phyloP scores from a whole-genome alignment of 2,888 invertebrate genomes.

The Geotrupes spiniger region DNA sequence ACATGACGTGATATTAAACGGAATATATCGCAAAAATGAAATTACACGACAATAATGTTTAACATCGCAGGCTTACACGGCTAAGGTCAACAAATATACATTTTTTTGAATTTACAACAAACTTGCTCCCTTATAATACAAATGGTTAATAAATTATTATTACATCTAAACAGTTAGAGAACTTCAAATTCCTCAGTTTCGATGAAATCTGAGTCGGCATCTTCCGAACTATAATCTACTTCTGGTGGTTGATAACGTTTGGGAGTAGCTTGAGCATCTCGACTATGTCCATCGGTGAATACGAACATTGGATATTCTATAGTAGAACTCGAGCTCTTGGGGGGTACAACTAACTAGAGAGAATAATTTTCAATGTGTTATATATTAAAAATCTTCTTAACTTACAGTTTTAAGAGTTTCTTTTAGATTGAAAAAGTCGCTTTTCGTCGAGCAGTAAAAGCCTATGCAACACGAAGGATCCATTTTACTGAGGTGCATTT shows the following conservation, averaged over 20 bases:
- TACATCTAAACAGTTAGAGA: constrained; percentile 48
- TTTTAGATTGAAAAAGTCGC: constrained; percentile 74
- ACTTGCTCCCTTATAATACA: background rate
- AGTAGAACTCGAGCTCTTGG: constrained; percentile 46
- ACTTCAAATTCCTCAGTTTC: constrained; percentile 74
- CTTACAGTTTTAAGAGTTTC: constrained; percentile 65
- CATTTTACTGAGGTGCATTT: constrained; percentile 81
- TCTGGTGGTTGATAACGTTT: constrained; percentile 34
- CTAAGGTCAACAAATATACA: background rate
- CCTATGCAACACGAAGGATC: constrained; percentile 92
- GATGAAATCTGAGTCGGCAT: constrained; percentile 59
- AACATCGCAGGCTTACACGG: too few relatives aligned
- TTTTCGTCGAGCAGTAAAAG: constrained; percentile 76
- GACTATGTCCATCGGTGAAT: constrained; percentile 70
- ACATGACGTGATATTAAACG: too few relatives aligned
- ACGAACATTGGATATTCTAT: constrained; percentile 83
- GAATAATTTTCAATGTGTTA: background rate
- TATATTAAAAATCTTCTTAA: background rate
- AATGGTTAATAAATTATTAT: background rate
- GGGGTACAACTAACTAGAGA: constrained; percentile 37
- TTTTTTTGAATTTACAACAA: background rate
- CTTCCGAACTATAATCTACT: constrained; percentile 45
- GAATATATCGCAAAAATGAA: too few relatives aligned
- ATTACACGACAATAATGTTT: too few relatives aligned
- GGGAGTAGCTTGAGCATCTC: constrained; percentile 48